Evolutionary conservation across 2,113 vertebrate genomes (phyloP).

Genomic region (Tursiops truncatus): DNA sequence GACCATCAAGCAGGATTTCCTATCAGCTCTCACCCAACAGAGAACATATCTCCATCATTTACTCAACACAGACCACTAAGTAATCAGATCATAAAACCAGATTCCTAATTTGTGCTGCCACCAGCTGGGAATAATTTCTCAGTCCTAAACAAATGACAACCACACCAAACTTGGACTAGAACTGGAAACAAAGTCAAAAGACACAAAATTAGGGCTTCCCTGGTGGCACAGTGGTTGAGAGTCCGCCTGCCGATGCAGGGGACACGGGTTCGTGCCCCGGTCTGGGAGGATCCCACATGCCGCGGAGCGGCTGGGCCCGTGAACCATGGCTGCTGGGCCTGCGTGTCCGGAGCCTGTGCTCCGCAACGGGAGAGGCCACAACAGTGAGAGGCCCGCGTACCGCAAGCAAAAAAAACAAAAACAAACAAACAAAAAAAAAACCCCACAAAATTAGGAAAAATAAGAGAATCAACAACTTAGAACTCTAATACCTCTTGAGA

Average conservation of each 20-base stretch:
- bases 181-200: background rate
- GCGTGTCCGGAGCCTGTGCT: too few species aligned
- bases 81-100: background rate
- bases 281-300: too few species aligned
- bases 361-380: too few species aligned
- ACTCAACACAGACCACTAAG: background rate
- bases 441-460: background rate
- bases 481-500: background rate
- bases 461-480: background rate
- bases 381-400: too few species aligned
- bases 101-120: background rate
- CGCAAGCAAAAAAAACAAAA: too few species aligned
- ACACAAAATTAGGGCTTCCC: background rate
- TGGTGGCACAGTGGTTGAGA: too few species aligned
- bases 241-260: too few species aligned
- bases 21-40: background rate
- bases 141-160: background rate
- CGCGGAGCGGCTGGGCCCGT: too few species aligned
- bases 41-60: background rate
- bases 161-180: background rate
- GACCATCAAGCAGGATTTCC: background rate
- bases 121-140: background rate
- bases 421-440: background rate
- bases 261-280: too few species aligned
- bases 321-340: too few species aligned